Conservation (phyloP, 2,797 vertebrate genomes). For the Trachops cirrhosus region DNA sequence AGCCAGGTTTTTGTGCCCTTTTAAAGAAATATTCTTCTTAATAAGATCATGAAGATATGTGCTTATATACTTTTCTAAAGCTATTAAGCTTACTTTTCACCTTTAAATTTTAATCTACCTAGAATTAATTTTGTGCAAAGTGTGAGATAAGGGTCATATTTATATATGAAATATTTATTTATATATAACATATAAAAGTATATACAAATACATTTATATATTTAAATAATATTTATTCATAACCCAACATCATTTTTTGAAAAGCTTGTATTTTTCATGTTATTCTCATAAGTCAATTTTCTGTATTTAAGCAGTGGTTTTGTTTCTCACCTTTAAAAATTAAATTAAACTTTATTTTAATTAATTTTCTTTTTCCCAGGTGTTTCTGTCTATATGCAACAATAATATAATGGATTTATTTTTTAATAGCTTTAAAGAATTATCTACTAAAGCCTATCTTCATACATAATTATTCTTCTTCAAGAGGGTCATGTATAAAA, state of each 20-base stretch:
- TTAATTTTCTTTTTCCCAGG: neutral
- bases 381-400: neutral
- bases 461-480: neutral
- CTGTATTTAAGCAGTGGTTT: neutral
- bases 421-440: neutral
- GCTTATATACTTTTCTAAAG: neutral
- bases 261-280: neutral
- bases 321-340: neutral
- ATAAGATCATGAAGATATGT: neutral
- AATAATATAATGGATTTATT: neutral
- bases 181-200: too few relatives aligned
- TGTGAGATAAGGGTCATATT: neutral
- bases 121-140: neutral
- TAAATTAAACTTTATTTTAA: slow-evolving; percentile 16
- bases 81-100: neutral
- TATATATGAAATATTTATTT: neutral
- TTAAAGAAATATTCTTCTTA: neutral
- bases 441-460: neutral
- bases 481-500: neutral
- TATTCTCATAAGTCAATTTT: neutral
- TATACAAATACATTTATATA: neutral
- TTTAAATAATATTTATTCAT: neutral
- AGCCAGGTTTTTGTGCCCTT: too few relatives aligned
- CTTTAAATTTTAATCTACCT: neutral
- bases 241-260: neutral